phyloP scores from a whole-genome alignment of 2,113 vertebrate species.

The Elgaria multicarinata region DNA sequence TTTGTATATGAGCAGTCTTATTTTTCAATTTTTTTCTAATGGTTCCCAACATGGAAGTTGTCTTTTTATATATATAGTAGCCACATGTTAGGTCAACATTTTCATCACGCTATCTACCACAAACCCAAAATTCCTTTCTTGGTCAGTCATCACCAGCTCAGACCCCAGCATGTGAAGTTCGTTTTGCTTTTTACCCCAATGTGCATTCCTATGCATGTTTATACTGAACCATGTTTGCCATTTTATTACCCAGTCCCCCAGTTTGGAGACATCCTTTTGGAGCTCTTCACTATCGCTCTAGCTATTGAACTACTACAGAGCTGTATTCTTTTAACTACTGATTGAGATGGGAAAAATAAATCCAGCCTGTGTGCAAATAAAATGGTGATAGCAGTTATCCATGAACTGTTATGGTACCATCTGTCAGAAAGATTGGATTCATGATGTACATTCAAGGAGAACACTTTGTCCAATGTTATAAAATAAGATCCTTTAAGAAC shows the following conservation, averaged over 20 bases:
- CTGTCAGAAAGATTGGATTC: slow-evolving; percentile 44
- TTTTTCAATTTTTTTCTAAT: not conserved
- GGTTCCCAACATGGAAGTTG: not conserved
- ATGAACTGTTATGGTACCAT: not conserved
- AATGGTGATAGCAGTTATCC: slow-evolving; percentile 14
- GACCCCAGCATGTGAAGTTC: not conserved
- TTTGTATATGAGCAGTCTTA: too few species aligned
- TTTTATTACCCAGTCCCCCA: not conserved
- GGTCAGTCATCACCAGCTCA: not conserved
- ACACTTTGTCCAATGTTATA: slow-evolving; percentile 34
- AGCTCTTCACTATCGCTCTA: not conserved
- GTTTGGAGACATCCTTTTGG: not conserved
- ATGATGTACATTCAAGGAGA: slow-evolving; percentile 35
- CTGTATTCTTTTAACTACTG: not conserved
- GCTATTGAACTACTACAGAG: slow-evolving; percentile 16
- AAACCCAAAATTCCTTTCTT: not conserved
- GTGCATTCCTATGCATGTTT: not conserved
- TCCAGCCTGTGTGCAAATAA: not conserved
- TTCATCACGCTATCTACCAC: not conserved
- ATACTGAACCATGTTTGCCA: not conserved
- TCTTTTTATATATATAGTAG: not conserved
- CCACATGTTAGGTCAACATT: not conserved
- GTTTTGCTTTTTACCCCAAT: not conserved
- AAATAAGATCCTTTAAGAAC: slow-evolving; percentile 38
- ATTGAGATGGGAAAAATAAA: not conserved